Percentiles rank a stretch among this genome's conserved stretches.
Conservation (phyloP, 2,797 vertebrate species). For the Mormyrops attenuatus region DNA sequence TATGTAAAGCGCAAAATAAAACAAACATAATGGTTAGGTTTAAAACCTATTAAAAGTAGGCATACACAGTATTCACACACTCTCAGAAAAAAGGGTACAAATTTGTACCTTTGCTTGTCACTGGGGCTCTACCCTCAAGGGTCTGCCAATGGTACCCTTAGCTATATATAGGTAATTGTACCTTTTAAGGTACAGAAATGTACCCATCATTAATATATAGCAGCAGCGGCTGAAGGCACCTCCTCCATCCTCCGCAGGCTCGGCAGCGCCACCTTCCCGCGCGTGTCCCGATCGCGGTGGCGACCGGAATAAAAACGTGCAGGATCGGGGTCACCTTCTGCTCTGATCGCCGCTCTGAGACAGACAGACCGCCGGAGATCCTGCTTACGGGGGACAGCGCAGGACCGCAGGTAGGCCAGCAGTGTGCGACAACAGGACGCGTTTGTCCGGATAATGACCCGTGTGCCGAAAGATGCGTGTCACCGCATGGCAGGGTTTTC, state of each 20-base stretch:
- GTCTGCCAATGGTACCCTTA: too few species aligned
- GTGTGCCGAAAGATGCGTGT: background rate
- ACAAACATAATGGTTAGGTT: background rate
- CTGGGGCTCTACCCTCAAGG: too few species aligned
- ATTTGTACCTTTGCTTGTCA: too few species aligned
- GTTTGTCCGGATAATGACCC: background rate
- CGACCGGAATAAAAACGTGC: conserved; percentile 35
- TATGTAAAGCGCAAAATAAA: background rate
- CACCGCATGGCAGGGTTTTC: background rate
- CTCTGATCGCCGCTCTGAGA: conserved; percentile 47
- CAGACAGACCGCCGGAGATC: conserved; percentile 35
- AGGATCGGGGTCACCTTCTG: conserved; percentile 70
- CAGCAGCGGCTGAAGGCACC: conserved; percentile 39
- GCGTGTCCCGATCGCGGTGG: conserved; percentile 62
- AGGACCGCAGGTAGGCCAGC: conserved; percentile 48
- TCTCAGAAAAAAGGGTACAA: too few species aligned
- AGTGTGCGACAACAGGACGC: background rate
- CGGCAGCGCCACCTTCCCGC: conserved; percentile 61
- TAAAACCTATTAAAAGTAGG: background rate
- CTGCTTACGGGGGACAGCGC: conserved; percentile 31
- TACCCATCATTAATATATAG: conserved; percentile 32
- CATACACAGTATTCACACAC: background rate
- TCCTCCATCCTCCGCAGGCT: conserved; percentile 44
- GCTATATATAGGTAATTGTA: too few species aligned
- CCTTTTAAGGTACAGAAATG: too few species aligned